Evolutionary conservation across 2,888 invertebrate genomes (phyloP).

Genomic region (Bursaphelenchus okinawaensis): DNA sequence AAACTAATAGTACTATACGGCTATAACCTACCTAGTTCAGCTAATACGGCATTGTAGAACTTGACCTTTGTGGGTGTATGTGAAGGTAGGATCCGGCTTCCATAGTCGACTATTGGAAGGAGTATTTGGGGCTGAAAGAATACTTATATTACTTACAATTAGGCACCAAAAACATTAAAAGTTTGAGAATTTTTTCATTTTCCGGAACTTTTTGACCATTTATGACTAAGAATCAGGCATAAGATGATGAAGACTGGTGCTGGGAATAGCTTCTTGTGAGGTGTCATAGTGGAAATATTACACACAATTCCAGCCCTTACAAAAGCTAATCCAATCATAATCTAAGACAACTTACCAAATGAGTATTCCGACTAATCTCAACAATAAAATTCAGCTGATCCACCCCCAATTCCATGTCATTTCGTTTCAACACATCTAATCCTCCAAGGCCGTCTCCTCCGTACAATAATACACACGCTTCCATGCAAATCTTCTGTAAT

Average conservation of each 20-base stretch:
- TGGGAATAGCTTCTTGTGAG: background rate
- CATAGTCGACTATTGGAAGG: background rate
- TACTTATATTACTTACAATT: background rate
- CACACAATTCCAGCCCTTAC: background rate
- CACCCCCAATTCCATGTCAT: background rate
- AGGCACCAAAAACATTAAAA: background rate
- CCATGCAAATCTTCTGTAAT: background rate
- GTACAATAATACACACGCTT: background rate
- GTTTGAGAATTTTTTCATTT: background rate
- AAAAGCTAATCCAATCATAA: background rate
- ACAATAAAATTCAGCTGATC: background rate
- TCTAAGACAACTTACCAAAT: background rate
- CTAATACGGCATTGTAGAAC: background rate
- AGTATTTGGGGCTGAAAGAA: background rate
- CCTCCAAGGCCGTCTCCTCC: background rate
- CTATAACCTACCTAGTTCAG: background rate
- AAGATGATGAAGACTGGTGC: background rate
- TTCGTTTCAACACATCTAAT: background rate
- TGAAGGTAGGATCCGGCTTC: background rate
- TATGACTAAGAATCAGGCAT: no score
- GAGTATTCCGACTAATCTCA: background rate
- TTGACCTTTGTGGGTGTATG: background rate
- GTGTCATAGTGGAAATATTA: background rate
- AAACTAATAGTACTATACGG: background rate
- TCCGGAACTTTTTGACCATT: no score